Base-by-base conservation (phyloP, 1,140 invertebrate species). In the Spodoptera frugiperda region DNA sequence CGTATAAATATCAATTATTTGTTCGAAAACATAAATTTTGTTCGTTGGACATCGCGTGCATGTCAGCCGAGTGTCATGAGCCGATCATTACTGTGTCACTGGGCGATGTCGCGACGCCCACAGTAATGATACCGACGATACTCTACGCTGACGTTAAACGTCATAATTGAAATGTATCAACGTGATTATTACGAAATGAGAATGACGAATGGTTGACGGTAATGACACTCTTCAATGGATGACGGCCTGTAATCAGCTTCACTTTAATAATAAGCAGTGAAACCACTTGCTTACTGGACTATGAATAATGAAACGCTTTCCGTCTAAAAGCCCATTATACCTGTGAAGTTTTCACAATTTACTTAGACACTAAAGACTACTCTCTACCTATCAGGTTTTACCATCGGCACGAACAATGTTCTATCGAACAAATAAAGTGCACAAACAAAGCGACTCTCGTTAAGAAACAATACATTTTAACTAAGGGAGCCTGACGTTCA, bases 401-500 rank as follows among this genome's bases (percentile, higher is more conserved):
- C n/a, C 49, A 67, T 74, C 55, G n/a, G 49, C 33, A 44, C 49
- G 33, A 71, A 71, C 49, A 46, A 44, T 72, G 51, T 46, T 48
- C 30, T 49, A 49, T 49, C 14, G 17, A 61, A 61, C 12, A 44
- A 44, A 73, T 59, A 59, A 73, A 48, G 21, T 46, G 21, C 19
- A 65, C 46, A 53, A 75, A 75, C 57, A 75, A 75, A 73, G 54
- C 59, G 46, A 74, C n/a, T 39, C 19, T 75, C 46, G 57, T 51
- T 75, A 65, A 75, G 72, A 75, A 63, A 75, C 59, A 75, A 75
- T 75, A 53, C 72, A 51, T 48, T 75, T 75, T 65, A 75, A 65
- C 57, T 75, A 65, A 53, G 72, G 55, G 25, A 75, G 19, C 39
- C 72, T 65, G 72, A 65, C 57, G 72, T 65, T 51, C 72, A 39